A percentile compares a stretch with the other conserved stretches of the same genome.
These are phyloP conservation scores for Onchidella celtica DNA, from an alignment of 2,888 invertebrate species.

Conservation along the genomic window DNA sequence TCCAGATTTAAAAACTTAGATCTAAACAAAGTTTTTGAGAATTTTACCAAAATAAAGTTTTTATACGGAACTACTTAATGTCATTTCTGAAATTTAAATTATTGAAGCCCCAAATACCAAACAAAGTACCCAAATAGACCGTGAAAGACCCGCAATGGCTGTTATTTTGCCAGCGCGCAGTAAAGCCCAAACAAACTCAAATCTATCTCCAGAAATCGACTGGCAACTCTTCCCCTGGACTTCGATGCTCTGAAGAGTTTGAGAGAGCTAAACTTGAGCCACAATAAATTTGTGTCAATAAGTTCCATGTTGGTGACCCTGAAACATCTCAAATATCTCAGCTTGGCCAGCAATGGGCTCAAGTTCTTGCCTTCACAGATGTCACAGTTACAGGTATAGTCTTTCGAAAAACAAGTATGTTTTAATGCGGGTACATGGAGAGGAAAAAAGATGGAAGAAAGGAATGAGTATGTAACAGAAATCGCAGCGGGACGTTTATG, in stretches of 20 bases:
- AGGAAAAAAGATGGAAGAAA: background rate
- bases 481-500: no score
- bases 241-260: conserved; percentile 70
- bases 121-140: no score
- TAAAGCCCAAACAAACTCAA: no score
- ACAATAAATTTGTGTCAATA: conserved; percentile 70
- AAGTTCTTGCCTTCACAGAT: conserved; percentile 62
- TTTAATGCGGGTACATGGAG: background rate
- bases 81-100: no score
- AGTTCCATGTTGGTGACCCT: conserved; percentile 67
- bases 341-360: conserved; percentile 68
- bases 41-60: no score
- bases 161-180: no score
- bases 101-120: no score
- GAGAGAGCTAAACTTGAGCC: conserved; percentile 71
- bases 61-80: no score
- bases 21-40: no score
- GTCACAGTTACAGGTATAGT: conserved; percentile 56
- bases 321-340: conserved; percentile 65
- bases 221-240: conserved; percentile 71
- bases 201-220: conserved; percentile 71
- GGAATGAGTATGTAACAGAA: background rate
- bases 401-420: background rate
- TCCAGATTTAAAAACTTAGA: no score
- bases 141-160: no score